Evolutionary conservation across 2,797 vertebrate species (phyloP).

Genomic region (Halcyon leucocephala): DNA sequence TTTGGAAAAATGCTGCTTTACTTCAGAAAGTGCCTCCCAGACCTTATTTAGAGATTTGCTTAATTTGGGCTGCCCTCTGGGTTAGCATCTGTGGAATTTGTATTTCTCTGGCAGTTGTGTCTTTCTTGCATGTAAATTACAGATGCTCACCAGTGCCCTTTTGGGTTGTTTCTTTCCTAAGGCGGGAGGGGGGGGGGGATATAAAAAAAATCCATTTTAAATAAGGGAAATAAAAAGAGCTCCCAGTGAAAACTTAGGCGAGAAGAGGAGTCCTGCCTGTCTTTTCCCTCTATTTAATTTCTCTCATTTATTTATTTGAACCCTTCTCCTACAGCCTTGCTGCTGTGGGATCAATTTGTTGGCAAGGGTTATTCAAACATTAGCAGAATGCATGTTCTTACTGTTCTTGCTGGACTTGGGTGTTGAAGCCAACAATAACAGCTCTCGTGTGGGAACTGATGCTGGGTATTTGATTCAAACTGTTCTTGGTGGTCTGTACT

Average conservation of each 20-base stretch:
- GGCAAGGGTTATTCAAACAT: slow-evolving; percentile 78
- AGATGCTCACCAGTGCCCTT: slow-evolving; percentile 56
- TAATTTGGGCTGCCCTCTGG: slow-evolving; percentile 61
- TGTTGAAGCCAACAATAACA: slow-evolving; percentile 79
- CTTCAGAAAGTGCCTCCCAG: slow-evolving; percentile 41
- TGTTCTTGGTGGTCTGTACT: slow-evolving; percentile 73
- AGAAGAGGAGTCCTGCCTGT: neutral
- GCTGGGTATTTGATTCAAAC: slow-evolving; percentile 63
- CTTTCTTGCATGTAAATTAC: slow-evolving; percentile 35
- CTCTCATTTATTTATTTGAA: slow-evolving; percentile 35
- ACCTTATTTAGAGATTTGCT: slow-evolving; percentile 70
- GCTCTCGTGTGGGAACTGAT: slow-evolving; percentile 74
- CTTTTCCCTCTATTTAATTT: neutral
- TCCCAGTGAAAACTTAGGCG: neutral
- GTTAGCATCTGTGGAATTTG: slow-evolving; percentile 67
- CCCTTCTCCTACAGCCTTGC: slow-evolving; percentile 25
- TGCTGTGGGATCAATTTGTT: slow-evolving; percentile 77
- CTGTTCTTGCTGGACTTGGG: slow-evolving; percentile 66
- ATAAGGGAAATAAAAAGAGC: neutral
- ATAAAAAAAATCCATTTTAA: slow-evolving; percentile 7
- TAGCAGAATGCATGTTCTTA: slow-evolving; percentile 73
- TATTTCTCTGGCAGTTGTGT: slow-evolving; percentile 47
- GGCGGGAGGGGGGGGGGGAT: too few relatives aligned
- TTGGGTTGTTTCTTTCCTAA: neutral
- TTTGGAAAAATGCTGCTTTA: slow-evolving; percentile 13